phyloP scores from a whole-genome alignment of 2,888 invertebrate species.

The Spialia ferax region DNA sequence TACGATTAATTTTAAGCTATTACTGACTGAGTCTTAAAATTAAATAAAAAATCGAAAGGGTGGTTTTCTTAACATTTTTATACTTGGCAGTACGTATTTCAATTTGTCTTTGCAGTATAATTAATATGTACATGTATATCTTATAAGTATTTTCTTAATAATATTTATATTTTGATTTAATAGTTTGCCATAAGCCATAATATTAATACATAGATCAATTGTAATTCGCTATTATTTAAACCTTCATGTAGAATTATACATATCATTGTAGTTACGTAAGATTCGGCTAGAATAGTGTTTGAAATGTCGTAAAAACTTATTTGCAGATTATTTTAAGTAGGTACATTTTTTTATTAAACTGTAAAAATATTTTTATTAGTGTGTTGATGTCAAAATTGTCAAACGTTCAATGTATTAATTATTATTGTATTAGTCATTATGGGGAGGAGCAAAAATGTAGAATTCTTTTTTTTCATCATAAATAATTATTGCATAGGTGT shows the following conservation, averaged over 20 bases:
- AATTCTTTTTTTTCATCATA: too few relatives aligned
- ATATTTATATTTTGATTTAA: background rate
- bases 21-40: constrained; percentile 18
- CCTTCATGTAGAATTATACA: constrained; percentile 29
- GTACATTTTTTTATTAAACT: too few relatives aligned
- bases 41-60: background rate
- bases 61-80: constrained; percentile 2
- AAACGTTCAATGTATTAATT: too few relatives aligned
- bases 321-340: too few relatives aligned
- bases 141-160: background rate
- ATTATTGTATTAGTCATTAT: too few relatives aligned
- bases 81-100: constrained; percentile 3
- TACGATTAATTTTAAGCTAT: constrained; percentile 24
- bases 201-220: background rate
- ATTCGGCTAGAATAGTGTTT: background rate
- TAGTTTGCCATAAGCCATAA: background rate
- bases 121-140: background rate
- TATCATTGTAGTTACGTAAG: constrained; percentile 9
- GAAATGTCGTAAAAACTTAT: too few relatives aligned
- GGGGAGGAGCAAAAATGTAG: too few relatives aligned
- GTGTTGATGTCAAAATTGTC: too few relatives aligned
- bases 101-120: background rate
- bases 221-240: background rate
- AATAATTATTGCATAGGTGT: too few relatives aligned
- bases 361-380: too few relatives aligned